Evolutionary conservation across 2,888 invertebrate genomes (phyloP), one percentile per base, ranked within the genome.

Genomic region (Bembecia ichneumoniformis): DNA sequence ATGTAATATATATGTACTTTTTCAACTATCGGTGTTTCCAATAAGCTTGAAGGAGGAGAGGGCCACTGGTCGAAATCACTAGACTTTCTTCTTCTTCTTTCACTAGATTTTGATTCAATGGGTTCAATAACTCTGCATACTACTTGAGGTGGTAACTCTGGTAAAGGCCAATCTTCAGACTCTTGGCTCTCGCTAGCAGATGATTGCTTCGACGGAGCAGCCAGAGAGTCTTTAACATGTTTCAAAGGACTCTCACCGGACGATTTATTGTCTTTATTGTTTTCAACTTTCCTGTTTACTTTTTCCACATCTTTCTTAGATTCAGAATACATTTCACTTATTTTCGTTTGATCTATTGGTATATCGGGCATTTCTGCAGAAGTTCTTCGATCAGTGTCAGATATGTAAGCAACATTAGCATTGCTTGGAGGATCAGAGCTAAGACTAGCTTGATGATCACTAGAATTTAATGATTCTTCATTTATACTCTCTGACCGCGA

Each of bases 321-420:
- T 56, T 82, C 84, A 28, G 86, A 84, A 50, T 90, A 90, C 80
- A 89, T 83, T 71, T 88, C 87, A 46, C 89, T 86, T 46, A 89
- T 84, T 53, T 90, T 90, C 2, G 89, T 84, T 52, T 91, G 90
- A 68, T 94, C 94, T 55, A 94, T 94, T 0, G 94, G 94, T 59
- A 94, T 91, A 60, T 94, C 94, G 0, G 94, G 94, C 90, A 94
- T 92, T 82, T 94, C 94, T 0, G 94, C 94, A 0, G 94, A 94
- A 1, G 94, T 94, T 59, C 94, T 88, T 55, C 94, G 88, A 74
- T 94, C 94, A 1, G 90, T 89, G 64, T 94, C 94, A 0, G 94
- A 94, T 62, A 94, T 93, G 65, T 93, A 92, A n/a, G 91, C 90
- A 43, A 91, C 87, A 63, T 91, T 90, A 9, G 92, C 92, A 60